phyloP scores from a whole-genome alignment of 1,140 invertebrate genomes.

The Drosophila ambigua region DNA sequence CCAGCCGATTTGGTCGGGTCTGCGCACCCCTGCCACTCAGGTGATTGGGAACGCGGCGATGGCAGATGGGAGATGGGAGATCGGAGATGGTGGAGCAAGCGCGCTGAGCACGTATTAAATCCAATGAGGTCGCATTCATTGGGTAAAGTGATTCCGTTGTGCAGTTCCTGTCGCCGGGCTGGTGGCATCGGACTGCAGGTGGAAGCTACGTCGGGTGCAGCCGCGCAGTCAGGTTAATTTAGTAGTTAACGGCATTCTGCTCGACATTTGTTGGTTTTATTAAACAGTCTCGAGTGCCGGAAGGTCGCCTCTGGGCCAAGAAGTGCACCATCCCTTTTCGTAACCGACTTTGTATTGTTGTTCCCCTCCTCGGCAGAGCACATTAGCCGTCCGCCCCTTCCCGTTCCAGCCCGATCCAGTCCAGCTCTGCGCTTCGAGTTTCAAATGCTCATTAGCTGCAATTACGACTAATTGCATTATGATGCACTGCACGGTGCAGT shows the following conservation, averaged over 20 bases:
- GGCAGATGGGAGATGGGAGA: conserved; percentile 2
- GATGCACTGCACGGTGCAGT: conserved; percentile 27
- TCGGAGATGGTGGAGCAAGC: conserved; percentile 5
- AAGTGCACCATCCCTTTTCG: conserved; percentile 5
- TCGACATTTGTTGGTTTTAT: conserved; percentile 41
- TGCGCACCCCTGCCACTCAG: conserved; percentile 6
- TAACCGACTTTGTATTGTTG: conserved; percentile 11
- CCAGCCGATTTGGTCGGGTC: conserved; percentile 29
- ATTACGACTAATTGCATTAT: conserved; percentile 58
- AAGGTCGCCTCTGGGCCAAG: neutral
- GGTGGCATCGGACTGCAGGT: neutral
- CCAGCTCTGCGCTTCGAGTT: conserved; percentile 12
- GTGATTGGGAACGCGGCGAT: conserved; percentile 2
- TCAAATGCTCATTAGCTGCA: conserved; percentile 51
- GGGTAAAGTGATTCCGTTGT: conserved; percentile 65
- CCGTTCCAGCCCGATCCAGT: neutral
- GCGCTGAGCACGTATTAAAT: conserved; percentile 62
- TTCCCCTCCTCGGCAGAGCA: conserved; percentile 8
- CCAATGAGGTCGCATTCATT: conserved; percentile 70
- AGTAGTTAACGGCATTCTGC: conserved; percentile 37
- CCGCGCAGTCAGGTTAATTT: conserved; percentile 42
- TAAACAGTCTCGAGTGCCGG: conserved; percentile 17
- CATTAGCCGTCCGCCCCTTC: conserved; percentile 7
- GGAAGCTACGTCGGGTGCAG: conserved; percentile 14
- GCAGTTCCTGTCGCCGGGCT: conserved; percentile 1